phyloP scores from a whole-genome alignment of 2,113 vertebrate genomes.

The Callaeas wilsoni region DNA sequence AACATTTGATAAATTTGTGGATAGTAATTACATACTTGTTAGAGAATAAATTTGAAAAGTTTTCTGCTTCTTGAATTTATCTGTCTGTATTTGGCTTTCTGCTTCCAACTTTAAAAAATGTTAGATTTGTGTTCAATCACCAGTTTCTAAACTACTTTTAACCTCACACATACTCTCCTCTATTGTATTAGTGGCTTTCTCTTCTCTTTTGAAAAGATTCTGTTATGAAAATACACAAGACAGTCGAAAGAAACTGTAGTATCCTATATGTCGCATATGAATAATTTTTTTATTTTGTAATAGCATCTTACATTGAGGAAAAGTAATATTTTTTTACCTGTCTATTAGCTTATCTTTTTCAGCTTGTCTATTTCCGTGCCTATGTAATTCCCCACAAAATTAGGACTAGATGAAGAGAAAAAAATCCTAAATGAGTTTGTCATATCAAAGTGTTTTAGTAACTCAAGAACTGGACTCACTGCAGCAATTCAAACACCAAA shows the following conservation, averaged over 20 bases:
- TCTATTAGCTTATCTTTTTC: neutral
- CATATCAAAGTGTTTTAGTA: neutral
- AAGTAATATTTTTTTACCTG: neutral
- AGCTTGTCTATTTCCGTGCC: neutral
- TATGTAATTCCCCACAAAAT: neutral
- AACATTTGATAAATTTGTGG: neutral
- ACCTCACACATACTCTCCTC: accelerated
- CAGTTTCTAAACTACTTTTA: neutral
- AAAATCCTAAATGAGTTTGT: neutral
- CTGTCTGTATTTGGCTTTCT: neutral
- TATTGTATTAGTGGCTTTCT: neutral
- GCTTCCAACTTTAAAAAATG: neutral
- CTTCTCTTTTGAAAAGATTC: neutral
- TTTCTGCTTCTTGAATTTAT: neutral
- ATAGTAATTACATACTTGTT: neutral
- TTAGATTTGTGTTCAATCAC: neutral
- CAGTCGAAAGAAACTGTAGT: neutral
- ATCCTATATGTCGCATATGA: neutral
- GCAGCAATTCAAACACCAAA: neutral
- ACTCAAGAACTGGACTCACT: neutral
- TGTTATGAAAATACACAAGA: neutral
- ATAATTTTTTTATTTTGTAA: neutral
- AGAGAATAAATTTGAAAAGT: neutral
- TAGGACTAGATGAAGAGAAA: neutral
- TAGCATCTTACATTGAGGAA: neutral